Conservation (phyloP, 2,797 vertebrate species). For the Brachymystax lenok region DNA sequence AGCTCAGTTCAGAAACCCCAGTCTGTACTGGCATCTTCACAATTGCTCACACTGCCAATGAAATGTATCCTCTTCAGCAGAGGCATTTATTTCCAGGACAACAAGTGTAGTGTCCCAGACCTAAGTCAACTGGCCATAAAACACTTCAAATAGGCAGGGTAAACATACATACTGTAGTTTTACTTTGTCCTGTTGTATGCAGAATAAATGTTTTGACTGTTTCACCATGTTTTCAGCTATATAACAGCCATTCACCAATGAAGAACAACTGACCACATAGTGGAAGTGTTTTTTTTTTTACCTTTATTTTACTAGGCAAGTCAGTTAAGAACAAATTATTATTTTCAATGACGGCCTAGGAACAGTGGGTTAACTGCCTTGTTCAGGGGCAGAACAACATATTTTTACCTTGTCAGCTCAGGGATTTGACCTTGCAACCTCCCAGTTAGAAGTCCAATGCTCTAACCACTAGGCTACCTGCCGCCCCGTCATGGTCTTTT, state of each 20-base stretch:
- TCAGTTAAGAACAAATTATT: too few relatives aligned
- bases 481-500: not conserved
- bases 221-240: not conserved
- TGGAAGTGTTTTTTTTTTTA: not conserved
- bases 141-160: not conserved
- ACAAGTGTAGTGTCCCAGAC: not conserved
- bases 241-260: not conserved
- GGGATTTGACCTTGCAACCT: too few relatives aligned
- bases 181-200: not conserved
- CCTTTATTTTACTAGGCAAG: too few relatives aligned
- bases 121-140: not conserved
- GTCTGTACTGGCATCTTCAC: constrained; percentile 20
- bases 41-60: constrained; percentile 47
- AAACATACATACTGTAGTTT: not conserved
- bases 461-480: too few relatives aligned
- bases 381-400: too few relatives aligned
- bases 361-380: too few relatives aligned
- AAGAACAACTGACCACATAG: not conserved
- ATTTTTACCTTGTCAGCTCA: too few relatives aligned
- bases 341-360: too few relatives aligned
- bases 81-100: constrained; percentile 20
- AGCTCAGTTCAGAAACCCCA: constrained; percentile 14
- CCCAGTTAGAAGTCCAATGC: too few relatives aligned
- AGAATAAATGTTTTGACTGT: not conserved
- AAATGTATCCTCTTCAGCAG: constrained; percentile 48